Evolutionary conservation across 2,113 vertebrate species (phyloP), one percentile per base, ranked within the genome.

Genomic region (Agelaius tricolor): DNA sequence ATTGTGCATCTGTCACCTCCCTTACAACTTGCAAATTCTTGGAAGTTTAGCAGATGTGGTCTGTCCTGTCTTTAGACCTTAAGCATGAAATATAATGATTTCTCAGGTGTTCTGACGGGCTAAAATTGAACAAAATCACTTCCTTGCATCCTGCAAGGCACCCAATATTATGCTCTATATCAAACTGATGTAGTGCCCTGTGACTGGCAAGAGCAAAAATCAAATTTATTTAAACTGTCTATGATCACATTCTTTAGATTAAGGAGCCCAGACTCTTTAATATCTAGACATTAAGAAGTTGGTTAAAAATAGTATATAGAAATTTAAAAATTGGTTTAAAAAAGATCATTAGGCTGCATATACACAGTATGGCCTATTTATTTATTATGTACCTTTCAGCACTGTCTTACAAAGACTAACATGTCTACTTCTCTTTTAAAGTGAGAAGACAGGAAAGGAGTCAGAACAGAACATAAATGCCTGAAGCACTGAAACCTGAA

Each of bases 51-150:
- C 43, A 71, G 16, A 37, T 0, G 0, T 63, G 43, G 81, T 44
- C 58, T 87, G 57, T 78, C 52, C 66, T 75, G 35, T 71, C 68
- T 43, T 69, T 55, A 94, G 71, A 51, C 58, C 57, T 75, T 69
- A 39, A 68, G 19, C 39, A 52, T 65, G 39, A 75, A 55, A 24
- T 57, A 35, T 4, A 71, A 71, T 22, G 33, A 72, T 57, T 93
- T 91, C 69, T 87, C 30, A 74, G 33, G 30, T 58, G 57, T 17
- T 69, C 27, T 69, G 33, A 55, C 37, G 20, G 13, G 44, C 44
- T 91, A 77, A 90, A 97, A 69, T 22, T 16, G 67, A 90, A 87
- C 18, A 90, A 93, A 92, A 82, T 73, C 15, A 46, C 26, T 72
- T 91, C 31, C 22, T 76, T 1, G 3, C 15, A 87, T 61, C 47